Evolutionary conservation across 2,113 vertebrate genomes (phyloP).

Genomic region (Hystrix brachyura): DNA sequence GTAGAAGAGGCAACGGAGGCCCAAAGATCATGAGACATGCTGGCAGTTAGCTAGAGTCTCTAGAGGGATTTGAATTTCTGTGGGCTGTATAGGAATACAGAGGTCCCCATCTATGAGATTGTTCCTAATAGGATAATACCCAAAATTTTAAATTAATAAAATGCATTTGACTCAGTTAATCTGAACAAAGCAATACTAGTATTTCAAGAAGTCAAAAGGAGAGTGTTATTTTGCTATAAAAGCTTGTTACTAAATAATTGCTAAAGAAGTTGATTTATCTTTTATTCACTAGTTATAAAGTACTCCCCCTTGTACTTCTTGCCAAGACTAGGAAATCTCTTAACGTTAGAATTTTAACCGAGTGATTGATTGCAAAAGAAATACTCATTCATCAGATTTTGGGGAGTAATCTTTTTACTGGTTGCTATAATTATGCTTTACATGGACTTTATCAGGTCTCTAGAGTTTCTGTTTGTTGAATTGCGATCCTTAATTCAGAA

Average conservation of each 20-base stretch:
- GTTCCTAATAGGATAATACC: neutral
- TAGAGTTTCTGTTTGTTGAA: constrained; percentile 5
- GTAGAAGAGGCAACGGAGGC: neutral
- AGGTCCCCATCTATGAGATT: neutral
- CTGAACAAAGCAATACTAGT: neutral
- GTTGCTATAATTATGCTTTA: neutral
- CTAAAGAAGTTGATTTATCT: constrained; percentile 23
- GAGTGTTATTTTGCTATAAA: constrained; percentile 52
- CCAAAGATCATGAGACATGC: neutral
- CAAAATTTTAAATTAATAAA: constrained; percentile 47
- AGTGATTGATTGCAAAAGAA: constrained; percentile 36
- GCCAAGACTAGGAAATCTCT: constrained; percentile 27
- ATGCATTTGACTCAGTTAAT: neutral
- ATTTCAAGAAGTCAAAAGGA: constrained; percentile 50
- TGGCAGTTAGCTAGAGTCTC: neutral
- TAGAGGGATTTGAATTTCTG: neutral
- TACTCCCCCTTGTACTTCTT: constrained; percentile 37
- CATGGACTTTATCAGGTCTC: neutral
- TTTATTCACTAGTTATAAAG: constrained; percentile 45
- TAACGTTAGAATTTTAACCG: constrained; percentile 41
- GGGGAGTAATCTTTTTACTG: neutral
- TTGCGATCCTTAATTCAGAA: constrained; percentile 11
- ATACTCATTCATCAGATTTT: neutral
- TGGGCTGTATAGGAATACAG: neutral
- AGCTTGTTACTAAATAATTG: constrained; percentile 44